These are phyloP conservation scores for Volucella bombylans DNA, from an alignment of 2,888 invertebrate species.

Conservation along the genomic window DNA sequence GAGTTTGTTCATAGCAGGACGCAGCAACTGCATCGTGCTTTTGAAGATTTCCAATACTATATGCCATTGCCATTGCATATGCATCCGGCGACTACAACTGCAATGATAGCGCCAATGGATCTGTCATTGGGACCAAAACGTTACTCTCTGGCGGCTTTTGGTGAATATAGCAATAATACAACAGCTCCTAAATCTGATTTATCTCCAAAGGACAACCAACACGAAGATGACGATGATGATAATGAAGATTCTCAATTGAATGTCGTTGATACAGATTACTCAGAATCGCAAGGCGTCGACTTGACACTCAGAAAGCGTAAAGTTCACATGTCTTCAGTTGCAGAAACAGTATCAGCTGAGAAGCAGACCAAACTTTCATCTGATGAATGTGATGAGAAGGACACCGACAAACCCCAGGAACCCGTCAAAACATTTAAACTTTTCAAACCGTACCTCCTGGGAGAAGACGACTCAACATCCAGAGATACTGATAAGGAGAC, in stretches of 20 bases:
- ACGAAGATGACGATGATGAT: conserved; percentile 32
- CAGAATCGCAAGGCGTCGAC: conserved; percentile 76
- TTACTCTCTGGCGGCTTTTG: conserved; percentile 49
- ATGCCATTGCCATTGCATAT: conserved; percentile 58
- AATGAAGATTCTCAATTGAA: conserved; percentile 67
- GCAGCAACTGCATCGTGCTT: conserved; percentile 68
- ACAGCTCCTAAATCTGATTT: conserved; percentile 43
- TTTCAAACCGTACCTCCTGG: conserved; percentile 90
- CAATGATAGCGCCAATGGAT: conserved; percentile 79
- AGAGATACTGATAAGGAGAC: conserved; percentile 51
- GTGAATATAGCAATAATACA: conserved; percentile 49
- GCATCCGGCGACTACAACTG: conserved; percentile 66
- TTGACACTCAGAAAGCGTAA: conserved; percentile 80
- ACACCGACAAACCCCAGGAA: conserved; percentile 45
- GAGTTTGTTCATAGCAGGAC: conserved; percentile 70
- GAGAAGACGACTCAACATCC: conserved; percentile 84
- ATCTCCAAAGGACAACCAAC: conserved; percentile 53
- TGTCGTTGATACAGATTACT: conserved; percentile 67
- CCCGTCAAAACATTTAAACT: conserved; percentile 86
- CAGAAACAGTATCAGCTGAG: conserved; percentile 72
- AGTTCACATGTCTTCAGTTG: conserved; percentile 59
- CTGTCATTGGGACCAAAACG: conserved; percentile 78
- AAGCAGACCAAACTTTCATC: conserved; percentile 77
- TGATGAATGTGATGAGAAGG: conserved; percentile 54
- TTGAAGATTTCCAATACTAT: conserved; percentile 69